Percentiles rank a stretch among this genome's conserved stretches.
Evolutionary conservation across 37 sponge, comb jelly and placozoan species (phyloP).

Genomic region (Eunapius fragilis): DNA sequence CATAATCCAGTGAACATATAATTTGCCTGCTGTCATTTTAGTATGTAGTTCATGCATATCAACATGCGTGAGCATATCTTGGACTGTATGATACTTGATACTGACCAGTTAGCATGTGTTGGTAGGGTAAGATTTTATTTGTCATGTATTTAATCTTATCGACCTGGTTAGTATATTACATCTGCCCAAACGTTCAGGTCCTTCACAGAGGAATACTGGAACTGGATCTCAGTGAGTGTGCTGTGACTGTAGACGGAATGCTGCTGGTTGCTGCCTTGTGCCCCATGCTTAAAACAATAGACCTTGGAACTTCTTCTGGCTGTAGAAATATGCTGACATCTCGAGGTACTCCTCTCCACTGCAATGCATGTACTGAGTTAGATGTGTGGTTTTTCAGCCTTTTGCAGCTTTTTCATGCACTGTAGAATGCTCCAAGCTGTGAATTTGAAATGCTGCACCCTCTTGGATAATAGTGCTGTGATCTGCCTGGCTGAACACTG

Average conservation of each 20-base stretch:
- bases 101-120: too few species aligned
- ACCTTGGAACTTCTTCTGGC: slow-evolving; percentile 21
- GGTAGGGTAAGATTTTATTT: too few species aligned
- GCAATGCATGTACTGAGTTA: background rate
- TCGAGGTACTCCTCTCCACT: slow-evolving; percentile 8
- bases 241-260: background rate
- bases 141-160: too few species aligned
- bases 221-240: slow-evolving; percentile 55
- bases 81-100: too few species aligned
- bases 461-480: slow-evolving; percentile 40
- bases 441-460: slow-evolving; percentile 41
- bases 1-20: too few species aligned
- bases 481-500: slow-evolving; percentile 13
- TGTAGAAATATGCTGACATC: slow-evolving; percentile 25
- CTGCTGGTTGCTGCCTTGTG: slow-evolving; percentile 13
- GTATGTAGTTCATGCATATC: too few species aligned
- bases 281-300: slow-evolving; percentile 32
- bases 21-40: too few species aligned
- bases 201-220: slow-evolving; percentile 42
- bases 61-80: too few species aligned
- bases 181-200: too few species aligned
- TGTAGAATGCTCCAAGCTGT: slow-evolving; percentile 31
- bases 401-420: slow-evolving; percentile 36
- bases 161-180: too few species aligned
- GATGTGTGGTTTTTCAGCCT: background rate